These are phyloP conservation scores for Urocyon cinereoargenteus DNA, from an alignment of 2,797 vertebrate genomes.

Conservation along the genomic window DNA sequence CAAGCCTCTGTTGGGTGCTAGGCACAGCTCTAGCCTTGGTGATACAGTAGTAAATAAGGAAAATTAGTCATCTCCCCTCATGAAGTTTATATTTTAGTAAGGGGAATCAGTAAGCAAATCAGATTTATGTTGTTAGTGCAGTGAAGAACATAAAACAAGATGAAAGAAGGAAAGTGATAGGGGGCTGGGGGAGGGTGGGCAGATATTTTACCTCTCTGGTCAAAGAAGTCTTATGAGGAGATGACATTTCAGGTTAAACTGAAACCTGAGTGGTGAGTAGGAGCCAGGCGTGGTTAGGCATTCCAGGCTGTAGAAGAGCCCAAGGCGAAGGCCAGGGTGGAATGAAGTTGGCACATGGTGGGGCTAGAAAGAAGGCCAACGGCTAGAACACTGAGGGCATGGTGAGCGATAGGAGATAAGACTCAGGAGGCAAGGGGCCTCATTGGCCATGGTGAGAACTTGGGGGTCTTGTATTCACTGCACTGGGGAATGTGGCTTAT, in stretches of 20 bases:
- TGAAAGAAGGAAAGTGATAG: neutral
- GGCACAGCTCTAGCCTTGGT: neutral
- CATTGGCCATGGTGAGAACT: neutral
- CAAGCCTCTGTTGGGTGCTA: neutral
- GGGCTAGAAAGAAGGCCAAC: neutral
- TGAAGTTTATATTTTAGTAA: neutral
- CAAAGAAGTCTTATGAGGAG: neutral
- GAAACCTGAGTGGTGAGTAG: neutral
- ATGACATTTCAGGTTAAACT: conserved; percentile 28
- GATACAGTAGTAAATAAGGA: neutral
- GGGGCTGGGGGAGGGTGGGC: neutral
- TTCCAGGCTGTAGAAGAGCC: neutral
- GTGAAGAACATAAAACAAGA: neutral
- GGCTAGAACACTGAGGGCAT: neutral
- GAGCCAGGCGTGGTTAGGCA: neutral
- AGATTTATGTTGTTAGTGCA: neutral
- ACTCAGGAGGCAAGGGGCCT: neutral
- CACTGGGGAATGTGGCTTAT: neutral
- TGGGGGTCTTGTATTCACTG: neutral
- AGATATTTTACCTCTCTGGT: neutral
- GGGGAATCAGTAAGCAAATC: neutral
- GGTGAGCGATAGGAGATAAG: neutral
- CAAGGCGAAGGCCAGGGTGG: neutral
- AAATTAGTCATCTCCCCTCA: neutral
- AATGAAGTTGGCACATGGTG: neutral